A percentile compares a stretch with the other conserved stretches of the same genome.
phyloP scores from a whole-genome alignment of 2,888 invertebrate species.

The Lasioglossum leucozonium region DNA sequence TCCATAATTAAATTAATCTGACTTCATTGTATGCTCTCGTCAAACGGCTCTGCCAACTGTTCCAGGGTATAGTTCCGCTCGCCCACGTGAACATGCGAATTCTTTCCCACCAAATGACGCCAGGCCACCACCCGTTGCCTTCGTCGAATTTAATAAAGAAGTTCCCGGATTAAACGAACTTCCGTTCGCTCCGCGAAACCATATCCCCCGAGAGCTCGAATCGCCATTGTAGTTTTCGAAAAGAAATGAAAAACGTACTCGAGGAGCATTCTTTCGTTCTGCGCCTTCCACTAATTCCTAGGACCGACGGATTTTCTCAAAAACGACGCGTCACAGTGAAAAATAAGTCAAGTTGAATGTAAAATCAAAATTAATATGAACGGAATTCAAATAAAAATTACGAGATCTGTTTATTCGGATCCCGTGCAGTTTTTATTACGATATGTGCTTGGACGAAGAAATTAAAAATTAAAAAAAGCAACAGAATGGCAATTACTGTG shows the following conservation, averaged over 20 bases:
- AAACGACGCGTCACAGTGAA: too few species aligned
- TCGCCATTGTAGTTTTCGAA: constrained; percentile 10
- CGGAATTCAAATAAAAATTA: too few species aligned
- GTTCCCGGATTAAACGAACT: constrained; percentile 9
- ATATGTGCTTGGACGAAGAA: too few species aligned
- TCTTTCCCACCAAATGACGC: constrained; percentile 51
- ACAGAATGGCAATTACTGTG: neutral
- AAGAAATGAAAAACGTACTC: neutral
- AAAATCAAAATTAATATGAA: too few species aligned
- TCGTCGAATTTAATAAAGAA: constrained; percentile 37
- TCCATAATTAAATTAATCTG: constrained; percentile 63
- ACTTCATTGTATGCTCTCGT: constrained; percentile 40
- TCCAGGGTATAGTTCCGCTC: constrained; percentile 27
- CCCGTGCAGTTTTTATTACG: too few species aligned
- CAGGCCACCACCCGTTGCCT: constrained; percentile 13
- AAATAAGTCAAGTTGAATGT: too few species aligned
- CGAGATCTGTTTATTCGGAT: too few species aligned
- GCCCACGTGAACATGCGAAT: constrained; percentile 14
- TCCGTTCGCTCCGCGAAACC: neutral
- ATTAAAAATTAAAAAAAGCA: too few species aligned
- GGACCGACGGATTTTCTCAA: too few species aligned
- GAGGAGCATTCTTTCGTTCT: neutral
- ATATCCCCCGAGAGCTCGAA: neutral
- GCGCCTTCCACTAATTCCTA: neutral
- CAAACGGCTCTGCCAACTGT: constrained; percentile 23